These are phyloP conservation scores for Brienomyrus longianalis DNA, from an alignment of 2,113 vertebrate species.

Conservation along the genomic window DNA sequence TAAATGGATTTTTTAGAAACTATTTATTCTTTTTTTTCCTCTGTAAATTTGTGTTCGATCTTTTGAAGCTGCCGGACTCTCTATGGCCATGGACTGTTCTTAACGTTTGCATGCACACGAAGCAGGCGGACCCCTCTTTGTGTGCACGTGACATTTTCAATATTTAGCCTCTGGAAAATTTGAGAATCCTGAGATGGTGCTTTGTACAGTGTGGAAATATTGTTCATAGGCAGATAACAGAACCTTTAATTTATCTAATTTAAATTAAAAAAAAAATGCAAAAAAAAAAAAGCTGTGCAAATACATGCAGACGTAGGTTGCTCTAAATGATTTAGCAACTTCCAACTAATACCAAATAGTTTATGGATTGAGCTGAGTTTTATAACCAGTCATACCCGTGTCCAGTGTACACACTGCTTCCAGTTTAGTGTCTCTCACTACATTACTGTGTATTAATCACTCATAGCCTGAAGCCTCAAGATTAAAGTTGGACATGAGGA, in stretches of 20 bases:
- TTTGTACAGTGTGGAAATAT: constrained; percentile 66
- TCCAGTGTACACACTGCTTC: constrained; percentile 53
- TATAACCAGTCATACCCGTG: constrained; percentile 38
- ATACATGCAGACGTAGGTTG: constrained; percentile 46
- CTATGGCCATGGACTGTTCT: constrained; percentile 66
- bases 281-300: constrained; percentile 34
- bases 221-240: constrained; percentile 61
- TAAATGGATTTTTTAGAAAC: constrained; percentile 25
- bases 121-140: constrained; percentile 31
- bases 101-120: constrained; percentile 53
- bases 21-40: constrained; percentile 19
- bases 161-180: constrained; percentile 29
- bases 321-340: constrained; percentile 41
- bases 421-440: constrained; percentile 11
- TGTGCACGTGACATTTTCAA: constrained; percentile 41
- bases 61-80: constrained; percentile 54
- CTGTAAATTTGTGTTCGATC: constrained; percentile 26
- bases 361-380: constrained; percentile 32
- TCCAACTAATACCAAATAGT: constrained; percentile 35
- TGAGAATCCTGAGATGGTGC: constrained; percentile 60
- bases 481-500: constrained; percentile 38
- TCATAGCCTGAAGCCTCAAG: background rate
- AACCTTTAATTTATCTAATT: constrained; percentile 62
- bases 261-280: constrained; percentile 47
- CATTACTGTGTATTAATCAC: constrained; percentile 32